Base-by-base conservation (phyloP, 2,888 invertebrate genomes). In the Acanthosepion esculentum region DNA sequence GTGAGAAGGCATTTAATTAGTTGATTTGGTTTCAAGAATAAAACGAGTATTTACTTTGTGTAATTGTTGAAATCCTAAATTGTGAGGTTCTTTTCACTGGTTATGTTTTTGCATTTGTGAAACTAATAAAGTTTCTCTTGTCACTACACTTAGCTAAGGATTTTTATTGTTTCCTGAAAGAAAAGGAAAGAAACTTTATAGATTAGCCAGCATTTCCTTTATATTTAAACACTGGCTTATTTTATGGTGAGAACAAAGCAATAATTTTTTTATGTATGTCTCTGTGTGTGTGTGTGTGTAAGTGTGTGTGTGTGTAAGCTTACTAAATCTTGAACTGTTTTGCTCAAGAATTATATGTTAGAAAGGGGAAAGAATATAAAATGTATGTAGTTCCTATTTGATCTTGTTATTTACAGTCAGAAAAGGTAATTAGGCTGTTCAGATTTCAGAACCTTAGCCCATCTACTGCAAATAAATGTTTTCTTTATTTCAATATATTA, bases 161-260 rank as follows among this genome's bases (percentile, higher is more conserved):
- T 23, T 59, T 41, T 59, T 23, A 59, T 23, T 59, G 59, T 59
- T 59, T 2, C 23, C 59, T 23, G 15, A 78, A 78, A 33, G n/a
- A 78, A 78, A 78, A n/a, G 78, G n/a, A 78, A n/a, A 78, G 23
- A 15, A 10, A 78, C n/a, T 78, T 78, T 78, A 78, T 78, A 78
- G n/a, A 78, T 78, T n/a, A n/a, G 33, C 78, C 18, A n/a, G 0
- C n/a, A 55, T 15, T 23, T 59, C 23, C 26, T n/a, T n/a, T 33
- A 33, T 33, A 15, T 78, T n/a, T n/a, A 15, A n/a, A 12, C 33
- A n/a, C 33, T 12, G n/a, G 78, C n/a, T 18, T 78, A 15, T 78
- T 78, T 78, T 78, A 78, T 78, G 78, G 78, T 78, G n/a, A n/a
- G 78, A 78, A 78, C 29, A 78, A 78, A 78, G 78, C 78, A 78